These are phyloP conservation scores for Rhysida immarginata DNA, from an alignment of 1,140 invertebrate genomes.

Conservation along the genomic window DNA sequence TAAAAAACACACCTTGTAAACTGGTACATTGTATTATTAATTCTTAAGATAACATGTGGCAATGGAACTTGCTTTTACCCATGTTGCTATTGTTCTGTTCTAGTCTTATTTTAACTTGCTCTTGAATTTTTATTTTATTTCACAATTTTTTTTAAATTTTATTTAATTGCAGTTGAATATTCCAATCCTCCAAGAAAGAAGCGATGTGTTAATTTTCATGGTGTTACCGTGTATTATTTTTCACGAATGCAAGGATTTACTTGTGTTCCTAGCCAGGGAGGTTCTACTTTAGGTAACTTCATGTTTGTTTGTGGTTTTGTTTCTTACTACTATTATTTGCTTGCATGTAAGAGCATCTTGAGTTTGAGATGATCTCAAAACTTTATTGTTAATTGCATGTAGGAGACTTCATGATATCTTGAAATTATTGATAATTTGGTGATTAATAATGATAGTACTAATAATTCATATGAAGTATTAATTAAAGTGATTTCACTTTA, in stretches of 20 bases:
- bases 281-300: slow-evolving; percentile 72
- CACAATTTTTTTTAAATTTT: slow-evolving; percentile 2
- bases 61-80: background rate
- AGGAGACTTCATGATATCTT: too few species aligned
- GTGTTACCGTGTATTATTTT: slow-evolving; percentile 90
- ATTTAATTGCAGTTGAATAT: slow-evolving; percentile 3
- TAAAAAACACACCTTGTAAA: background rate
- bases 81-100: background rate
- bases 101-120: background rate
- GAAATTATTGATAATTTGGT: too few species aligned
- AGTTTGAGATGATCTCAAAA: too few species aligned
- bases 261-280: slow-evolving; percentile 86
- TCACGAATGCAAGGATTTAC: slow-evolving; percentile 90
- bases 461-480: too few species aligned
- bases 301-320: too few species aligned
- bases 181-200: slow-evolving; percentile 18
- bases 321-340: too few species aligned
- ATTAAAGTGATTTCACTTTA: too few species aligned
- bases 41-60: background rate
- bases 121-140: background rate
- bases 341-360: too few species aligned
- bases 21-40: background rate
- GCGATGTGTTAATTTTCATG: slow-evolving; percentile 60
- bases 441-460: too few species aligned
- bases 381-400: too few species aligned